A percentile compares a stretch with the other conserved stretches of the same genome.
Conservation (phyloP, 2,113 vertebrate genomes). For the Elephantulus edwardii region DNA sequence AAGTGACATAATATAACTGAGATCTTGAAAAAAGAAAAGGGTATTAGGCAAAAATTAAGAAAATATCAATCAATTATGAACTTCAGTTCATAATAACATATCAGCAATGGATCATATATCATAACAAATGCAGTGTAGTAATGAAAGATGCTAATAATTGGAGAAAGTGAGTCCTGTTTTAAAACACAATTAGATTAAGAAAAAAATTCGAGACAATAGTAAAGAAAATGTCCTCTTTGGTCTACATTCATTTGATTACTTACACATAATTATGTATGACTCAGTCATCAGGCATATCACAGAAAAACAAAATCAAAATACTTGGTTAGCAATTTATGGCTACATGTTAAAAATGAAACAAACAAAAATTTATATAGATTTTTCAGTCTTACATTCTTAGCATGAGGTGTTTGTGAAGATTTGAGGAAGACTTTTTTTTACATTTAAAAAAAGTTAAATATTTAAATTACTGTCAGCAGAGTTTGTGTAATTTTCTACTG, state of each 20-base stretch:
- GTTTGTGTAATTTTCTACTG: background rate
- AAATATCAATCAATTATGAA: background rate
- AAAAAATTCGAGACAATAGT: background rate
- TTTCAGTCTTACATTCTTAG: too few species aligned
- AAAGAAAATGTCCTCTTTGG: background rate
- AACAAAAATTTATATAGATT: too few species aligned
- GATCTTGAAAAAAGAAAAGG: background rate
- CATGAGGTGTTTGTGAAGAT: background rate
- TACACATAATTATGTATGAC: background rate
- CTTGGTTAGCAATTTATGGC: background rate
- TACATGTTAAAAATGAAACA: background rate
- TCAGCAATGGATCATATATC: background rate
- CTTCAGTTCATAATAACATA: background rate
- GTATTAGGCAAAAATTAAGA: background rate
- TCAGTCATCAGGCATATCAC: background rate
- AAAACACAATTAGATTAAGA: background rate
- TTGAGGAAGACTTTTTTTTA: background rate
- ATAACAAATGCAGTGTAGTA: background rate
- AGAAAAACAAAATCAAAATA: background rate
- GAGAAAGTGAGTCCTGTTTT: background rate
- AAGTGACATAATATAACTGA: background rate
- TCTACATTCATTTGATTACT: background rate
- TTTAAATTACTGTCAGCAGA: conserved; percentile 38
- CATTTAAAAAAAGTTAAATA: background rate
- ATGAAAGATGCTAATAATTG: background rate